phyloP scores from a whole-genome alignment of 2,888 invertebrate species.

The Leucozona laternaria region DNA sequence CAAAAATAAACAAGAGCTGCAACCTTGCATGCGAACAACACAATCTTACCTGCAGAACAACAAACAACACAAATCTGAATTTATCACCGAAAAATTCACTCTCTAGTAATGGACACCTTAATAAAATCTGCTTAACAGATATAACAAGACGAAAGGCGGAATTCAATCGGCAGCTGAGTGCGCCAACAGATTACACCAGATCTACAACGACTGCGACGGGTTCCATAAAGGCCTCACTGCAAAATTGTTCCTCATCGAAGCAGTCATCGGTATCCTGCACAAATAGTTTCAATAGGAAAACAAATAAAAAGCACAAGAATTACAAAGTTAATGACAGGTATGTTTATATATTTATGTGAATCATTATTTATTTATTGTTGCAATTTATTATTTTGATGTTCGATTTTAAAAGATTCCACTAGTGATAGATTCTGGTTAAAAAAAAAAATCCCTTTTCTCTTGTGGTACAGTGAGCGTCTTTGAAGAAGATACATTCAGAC shows the following conservation, averaged over 20 bases:
- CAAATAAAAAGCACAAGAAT: slow-evolving; percentile 81
- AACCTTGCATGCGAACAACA: slow-evolving; percentile 81
- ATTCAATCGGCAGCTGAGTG: slow-evolving; percentile 84
- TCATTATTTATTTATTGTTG: slow-evolving; percentile 1
- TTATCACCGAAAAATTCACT: slow-evolving; percentile 81
- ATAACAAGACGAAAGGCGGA: slow-evolving; percentile 82
- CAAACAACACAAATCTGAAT: slow-evolving; percentile 78
- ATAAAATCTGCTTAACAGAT: slow-evolving; percentile 82
- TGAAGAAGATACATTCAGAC: background rate
- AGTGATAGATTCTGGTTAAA: slow-evolving; percentile 14
- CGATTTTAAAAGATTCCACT: slow-evolving; percentile 27
- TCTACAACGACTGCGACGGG: slow-evolving; percentile 76
- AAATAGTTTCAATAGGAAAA: slow-evolving; percentile 83
- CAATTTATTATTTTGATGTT: slow-evolving; percentile 11
- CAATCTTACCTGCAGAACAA: slow-evolving; percentile 79
- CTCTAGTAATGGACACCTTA: slow-evolving; percentile 82
- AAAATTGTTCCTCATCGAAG: slow-evolving; percentile 80
- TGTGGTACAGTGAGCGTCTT: slow-evolving; percentile 14
- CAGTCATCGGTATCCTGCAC: slow-evolving; percentile 83
- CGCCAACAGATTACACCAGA: slow-evolving; percentile 81
- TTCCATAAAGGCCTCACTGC: slow-evolving; percentile 79
- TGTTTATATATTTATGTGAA: slow-evolving; percentile 7
- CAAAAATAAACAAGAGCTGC: slow-evolving; percentile 82
- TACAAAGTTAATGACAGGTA: slow-evolving; percentile 83
- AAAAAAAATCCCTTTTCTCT: background rate